Base-by-base conservation (phyloP, 2,797 vertebrate species). In the Poecilia wingei region DNA sequence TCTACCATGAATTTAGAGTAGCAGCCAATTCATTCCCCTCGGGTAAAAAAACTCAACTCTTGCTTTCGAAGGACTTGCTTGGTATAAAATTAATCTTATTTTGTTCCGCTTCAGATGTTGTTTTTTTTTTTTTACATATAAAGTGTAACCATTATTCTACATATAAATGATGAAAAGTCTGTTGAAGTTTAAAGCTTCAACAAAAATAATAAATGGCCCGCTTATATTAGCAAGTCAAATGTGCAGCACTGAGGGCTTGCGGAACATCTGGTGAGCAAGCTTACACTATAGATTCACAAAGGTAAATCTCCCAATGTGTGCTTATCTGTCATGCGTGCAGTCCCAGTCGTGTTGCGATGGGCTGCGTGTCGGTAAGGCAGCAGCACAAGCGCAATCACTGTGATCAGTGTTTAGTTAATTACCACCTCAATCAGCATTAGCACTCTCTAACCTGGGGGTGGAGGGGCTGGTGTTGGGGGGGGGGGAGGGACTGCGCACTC, bases 351-450 rank as follows among this genome's bases (percentile, higher is more conserved):
- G 81, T 84, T 70, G 31, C 85, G 86, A 92, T 90, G 87, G 88
- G 74, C 86, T 84, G 81, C 88, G 90, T 87, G 89, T 89, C 83
- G 88, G 82, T 72, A 78, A 89, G 87, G 87, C 86, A 41, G 85
- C 77, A 28, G 72, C 70, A 86, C 85, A 78, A 86, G 85, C 78
- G n/a, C 61, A 88, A 82, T 90, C 86, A 81, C 86, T 92, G 84
- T 89, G 88, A 90, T 94, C 91, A 88, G 77, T 90, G 88, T 83
- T 84, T 83, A 79, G 80, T 92, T 91, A 93, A 93, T 92, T 86
- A 90, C 93, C 91, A 88, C 89, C 84, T 92, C 92, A 84, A 92
- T 94, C 91, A 91, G 89, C 89, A 90, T 92, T 89, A 92, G 88
- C 85, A 79, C 88, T 82, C 77, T 86, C 78, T 57, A 89, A 89